These are phyloP conservation scores for Drosophila infuscata DNA, from an alignment of 2,888 invertebrate species.

Conservation along the genomic window DNA sequence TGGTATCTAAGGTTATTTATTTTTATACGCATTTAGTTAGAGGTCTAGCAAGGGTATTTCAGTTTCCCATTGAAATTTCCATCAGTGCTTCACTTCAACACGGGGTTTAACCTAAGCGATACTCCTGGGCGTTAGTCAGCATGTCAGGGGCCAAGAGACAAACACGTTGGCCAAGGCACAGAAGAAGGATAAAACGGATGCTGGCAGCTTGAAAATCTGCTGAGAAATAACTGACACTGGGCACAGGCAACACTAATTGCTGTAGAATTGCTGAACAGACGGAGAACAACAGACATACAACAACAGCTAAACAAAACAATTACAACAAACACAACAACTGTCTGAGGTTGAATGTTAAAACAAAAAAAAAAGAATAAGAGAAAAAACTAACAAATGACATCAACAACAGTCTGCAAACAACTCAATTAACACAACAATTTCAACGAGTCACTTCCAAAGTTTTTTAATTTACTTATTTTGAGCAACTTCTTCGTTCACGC, in stretches of 20 bases:
- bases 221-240: conserved; percentile 61
- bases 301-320: conserved; percentile 38
- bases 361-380: conserved; percentile 2
- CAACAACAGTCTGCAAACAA: conserved; percentile 45
- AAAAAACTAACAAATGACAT: conserved; percentile 24
- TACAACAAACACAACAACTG: conserved; percentile 37
- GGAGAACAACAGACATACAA: conserved; percentile 33
- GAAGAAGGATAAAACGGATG: conserved; percentile 28
- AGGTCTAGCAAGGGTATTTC: conserved; percentile 13
- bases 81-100: not conserved
- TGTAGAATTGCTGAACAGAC: conserved; percentile 60
- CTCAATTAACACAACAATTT: conserved; percentile 68
- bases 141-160: conserved; percentile 9
- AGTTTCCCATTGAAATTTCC: not conserved
- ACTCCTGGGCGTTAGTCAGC: conserved; percentile 52
- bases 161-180: conserved; percentile 8
- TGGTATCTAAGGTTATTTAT: not conserved
- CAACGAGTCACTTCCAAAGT: conserved; percentile 35
- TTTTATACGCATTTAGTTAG: not conserved
- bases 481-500: conserved; percentile 7
- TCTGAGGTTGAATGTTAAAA: not conserved
- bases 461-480: conserved; percentile 15
- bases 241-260: conserved; percentile 73
- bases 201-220: conserved; percentile 51
- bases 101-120: conserved; percentile 26